Conservation (phyloP, 2,888 invertebrate species). For the Scelioninae gen. 1 region DNA sequence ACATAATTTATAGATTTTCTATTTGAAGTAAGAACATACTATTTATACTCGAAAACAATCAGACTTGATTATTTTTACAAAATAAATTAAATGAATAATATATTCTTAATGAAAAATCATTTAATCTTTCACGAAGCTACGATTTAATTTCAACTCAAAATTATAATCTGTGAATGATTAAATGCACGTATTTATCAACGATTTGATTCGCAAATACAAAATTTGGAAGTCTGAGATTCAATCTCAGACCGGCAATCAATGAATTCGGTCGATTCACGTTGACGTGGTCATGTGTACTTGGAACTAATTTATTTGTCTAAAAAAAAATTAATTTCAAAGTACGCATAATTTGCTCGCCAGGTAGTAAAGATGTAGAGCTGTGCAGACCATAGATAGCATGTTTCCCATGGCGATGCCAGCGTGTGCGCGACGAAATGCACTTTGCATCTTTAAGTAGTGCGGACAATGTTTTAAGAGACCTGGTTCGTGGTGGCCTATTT, state of each 20-base stretch:
- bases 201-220: too few relatives aligned
- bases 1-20: neutral
- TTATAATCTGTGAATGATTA: too few relatives aligned
- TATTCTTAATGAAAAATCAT: neutral
- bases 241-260: too few relatives aligned
- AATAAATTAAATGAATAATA: neutral
- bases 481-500: constrained; percentile 90
- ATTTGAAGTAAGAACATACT: neutral
- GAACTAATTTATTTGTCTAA: too few relatives aligned
- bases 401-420: constrained; percentile 92
- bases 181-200: too few relatives aligned
- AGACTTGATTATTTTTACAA: too few relatives aligned
- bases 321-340: constrained; percentile 71
- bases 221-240: too few relatives aligned
- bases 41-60: too few relatives aligned
- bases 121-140: too few relatives aligned
- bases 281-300: too few relatives aligned
- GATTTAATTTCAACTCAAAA: too few relatives aligned
- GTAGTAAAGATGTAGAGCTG: constrained; percentile 88
- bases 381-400: constrained; percentile 88
- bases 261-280: too few relatives aligned
- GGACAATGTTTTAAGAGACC: constrained; percentile 91
- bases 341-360: constrained; percentile 86
- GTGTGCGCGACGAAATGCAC: constrained; percentile 90
- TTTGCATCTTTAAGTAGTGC: constrained; percentile 90